Evolutionary conservation across 2,888 invertebrate genomes (phyloP).

Genomic region (Tenthredo notha): DNA sequence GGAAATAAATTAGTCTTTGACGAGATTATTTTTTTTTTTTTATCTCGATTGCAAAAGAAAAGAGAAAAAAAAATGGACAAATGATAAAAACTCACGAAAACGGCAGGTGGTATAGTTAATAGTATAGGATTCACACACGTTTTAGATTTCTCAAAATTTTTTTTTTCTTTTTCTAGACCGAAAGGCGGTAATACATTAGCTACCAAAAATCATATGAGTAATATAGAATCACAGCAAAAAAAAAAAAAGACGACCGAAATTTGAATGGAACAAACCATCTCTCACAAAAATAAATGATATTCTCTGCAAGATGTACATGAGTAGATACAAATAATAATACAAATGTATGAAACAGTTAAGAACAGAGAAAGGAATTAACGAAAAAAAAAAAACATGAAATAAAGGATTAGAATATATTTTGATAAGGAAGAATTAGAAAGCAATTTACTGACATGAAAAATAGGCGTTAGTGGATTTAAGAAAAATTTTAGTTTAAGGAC

Average conservation of each 20-base stretch:
- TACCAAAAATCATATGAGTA: not conserved
- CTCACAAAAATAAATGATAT: not conserved
- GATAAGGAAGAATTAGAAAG: not conserved
- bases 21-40: not conserved
- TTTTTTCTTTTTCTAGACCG: not conserved
- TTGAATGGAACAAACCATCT: not conserved
- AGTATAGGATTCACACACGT: not conserved
- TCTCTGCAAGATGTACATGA: not conserved
- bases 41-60: not conserved
- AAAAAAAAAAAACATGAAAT: not conserved
- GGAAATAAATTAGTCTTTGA: conserved; percentile 1
- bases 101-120: not conserved
- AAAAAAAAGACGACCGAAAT: not conserved
- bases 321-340: not conserved
- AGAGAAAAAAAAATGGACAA: not conserved
- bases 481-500: not conserved
- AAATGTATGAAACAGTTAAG: not conserved
- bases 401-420: not conserved
- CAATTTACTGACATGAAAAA: not conserved
- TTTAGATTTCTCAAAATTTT: not conserved
- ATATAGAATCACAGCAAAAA: not conserved
- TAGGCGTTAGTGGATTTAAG: not conserved
- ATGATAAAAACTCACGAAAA: not conserved
- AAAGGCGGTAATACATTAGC: not conserved
- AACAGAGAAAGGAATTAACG: not conserved